These are phyloP conservation scores for Athene noctua DNA, from an alignment of 2,113 vertebrate genomes.

Conservation along the genomic window DNA sequence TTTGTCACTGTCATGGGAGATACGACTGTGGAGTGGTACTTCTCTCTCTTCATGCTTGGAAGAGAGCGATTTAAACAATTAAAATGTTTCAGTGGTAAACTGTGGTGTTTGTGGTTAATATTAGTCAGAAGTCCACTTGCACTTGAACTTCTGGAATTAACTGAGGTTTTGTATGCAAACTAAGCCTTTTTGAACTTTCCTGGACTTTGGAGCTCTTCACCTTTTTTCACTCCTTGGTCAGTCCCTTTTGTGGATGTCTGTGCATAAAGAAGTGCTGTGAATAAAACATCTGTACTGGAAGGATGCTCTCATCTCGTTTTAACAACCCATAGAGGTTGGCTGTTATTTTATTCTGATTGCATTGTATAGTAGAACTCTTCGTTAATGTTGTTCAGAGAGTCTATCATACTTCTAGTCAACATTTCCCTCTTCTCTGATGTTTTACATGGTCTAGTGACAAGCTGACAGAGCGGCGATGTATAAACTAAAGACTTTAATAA, in stretches of 20 bases:
- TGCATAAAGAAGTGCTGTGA: not conserved
- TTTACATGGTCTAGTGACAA: not conserved
- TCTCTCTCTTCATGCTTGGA: not conserved
- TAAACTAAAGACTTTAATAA: not conserved
- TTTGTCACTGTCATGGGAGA: not conserved
- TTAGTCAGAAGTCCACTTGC: not conserved
- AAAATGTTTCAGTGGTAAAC: conserved; percentile 25
- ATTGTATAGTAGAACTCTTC: not conserved
- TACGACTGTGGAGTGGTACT: not conserved
- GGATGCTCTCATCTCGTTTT: not conserved
- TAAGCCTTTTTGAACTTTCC: not conserved
- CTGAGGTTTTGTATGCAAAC: not conserved
- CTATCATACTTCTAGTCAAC: not conserved
- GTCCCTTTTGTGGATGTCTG: not conserved
- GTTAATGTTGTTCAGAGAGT: not conserved
- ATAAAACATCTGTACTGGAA: not conserved
- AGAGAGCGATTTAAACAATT: not conserved
- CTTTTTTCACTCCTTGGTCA: not conserved
- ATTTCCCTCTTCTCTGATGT: not conserved
- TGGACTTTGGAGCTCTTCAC: not conserved
- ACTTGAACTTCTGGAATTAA: not conserved
- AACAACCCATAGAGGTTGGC: not conserved
- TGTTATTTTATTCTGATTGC: not conserved
- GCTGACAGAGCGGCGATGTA: not conserved
- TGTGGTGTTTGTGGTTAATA: not conserved